phyloP scores from a whole-genome alignment of 1,140 invertebrate species.

The Cydia splendana region DNA sequence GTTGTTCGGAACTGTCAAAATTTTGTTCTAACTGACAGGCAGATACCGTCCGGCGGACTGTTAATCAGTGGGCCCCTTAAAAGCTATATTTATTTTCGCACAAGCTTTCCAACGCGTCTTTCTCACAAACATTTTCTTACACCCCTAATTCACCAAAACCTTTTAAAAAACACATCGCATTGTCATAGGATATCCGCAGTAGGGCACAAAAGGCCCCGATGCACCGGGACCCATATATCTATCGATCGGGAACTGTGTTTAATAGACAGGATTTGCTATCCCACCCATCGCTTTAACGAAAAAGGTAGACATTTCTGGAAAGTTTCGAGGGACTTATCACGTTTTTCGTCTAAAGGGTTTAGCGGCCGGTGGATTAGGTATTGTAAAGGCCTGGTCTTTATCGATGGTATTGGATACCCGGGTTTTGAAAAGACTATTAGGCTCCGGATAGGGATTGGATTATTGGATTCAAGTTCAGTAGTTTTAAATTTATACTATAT shows the following conservation, averaged over 20 bases:
- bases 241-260: constrained; percentile 23
- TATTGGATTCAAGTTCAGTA: neutral
- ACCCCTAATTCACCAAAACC: neutral
- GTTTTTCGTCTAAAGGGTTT: neutral
- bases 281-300: neutral
- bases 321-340: neutral
- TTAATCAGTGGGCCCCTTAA: no score
- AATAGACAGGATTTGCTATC: constrained; percentile 12
- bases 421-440: constrained; percentile 11
- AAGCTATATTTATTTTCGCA: no score
- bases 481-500: no score
- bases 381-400: constrained; percentile 9
- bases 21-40: no score
- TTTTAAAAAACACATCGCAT: neutral
- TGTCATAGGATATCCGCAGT: neutral
- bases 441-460: neutral
- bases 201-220: constrained; percentile 9
- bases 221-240: constrained; percentile 10
- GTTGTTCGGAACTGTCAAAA: no score
- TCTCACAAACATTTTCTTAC: neutral
- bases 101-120: neutral
- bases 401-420: constrained; percentile 3
- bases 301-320: neutral
- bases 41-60: no score
- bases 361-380: neutral